Evolutionary conservation across 2,888 invertebrate species (phyloP), one percentile per base, ranked within the genome.

Genomic region (Acronicta aceris): DNA sequence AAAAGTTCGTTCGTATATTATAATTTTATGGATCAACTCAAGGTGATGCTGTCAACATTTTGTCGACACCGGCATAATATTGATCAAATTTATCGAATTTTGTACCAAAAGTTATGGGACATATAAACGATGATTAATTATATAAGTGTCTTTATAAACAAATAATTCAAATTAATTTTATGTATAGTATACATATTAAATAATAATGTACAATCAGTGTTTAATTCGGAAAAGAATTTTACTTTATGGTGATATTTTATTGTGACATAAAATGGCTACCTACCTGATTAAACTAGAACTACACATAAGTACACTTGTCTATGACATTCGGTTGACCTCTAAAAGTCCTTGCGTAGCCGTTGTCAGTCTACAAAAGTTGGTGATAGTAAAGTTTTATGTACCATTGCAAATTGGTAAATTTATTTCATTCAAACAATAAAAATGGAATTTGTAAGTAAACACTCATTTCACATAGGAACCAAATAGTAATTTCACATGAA

Each of bases 291-390:
- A n/a, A n/a, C n/a, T n/a, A n/a, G n/a, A n/a, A n/a, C n/a, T n/a
- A n/a, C n/a, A n/a, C 56, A 54, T 74, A 56, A 64, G 49, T 46
- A 70, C 65, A 74, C 65, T 77, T 78, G 79, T 81, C 82, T 86
- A 81, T 91, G 92, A 90, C 92, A 88, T 92, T 93, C 87, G 72
- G 50, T 74, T 92, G 93, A 92, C 93, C 93, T 91, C 83, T 85
- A 87, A 75, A 82, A 87, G 83, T 84, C 85, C 87, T 87, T 86
- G 74, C 71, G 74, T 74, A 66, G 70, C 76, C 71, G 78, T 88
- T 90, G 91, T 90, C 91, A 90, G 87, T 87, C 79, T 81, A 77
- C 48, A 57, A 48, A 59, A 54, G 57, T 58, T 55, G 62, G 71
- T 70, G 65, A 49, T 66, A 55, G 48, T 40, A 21, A 52, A 50